phyloP scores from a whole-genome alignment of 2,888 invertebrate species.

The Trachelus stipa region DNA sequence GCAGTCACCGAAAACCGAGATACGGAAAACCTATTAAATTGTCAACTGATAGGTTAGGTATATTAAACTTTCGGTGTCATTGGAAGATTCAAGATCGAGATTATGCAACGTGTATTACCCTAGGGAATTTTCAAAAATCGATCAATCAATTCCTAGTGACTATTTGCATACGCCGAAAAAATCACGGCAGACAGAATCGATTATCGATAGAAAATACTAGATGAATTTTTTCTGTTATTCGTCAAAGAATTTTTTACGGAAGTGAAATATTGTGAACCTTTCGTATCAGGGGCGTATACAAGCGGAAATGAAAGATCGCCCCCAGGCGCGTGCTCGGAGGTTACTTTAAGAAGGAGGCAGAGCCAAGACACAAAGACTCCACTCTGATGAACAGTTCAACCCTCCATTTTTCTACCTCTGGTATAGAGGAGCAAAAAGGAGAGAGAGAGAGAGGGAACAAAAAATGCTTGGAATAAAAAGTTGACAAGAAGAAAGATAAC shows the following conservation, averaged over 20 bases:
- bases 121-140: not conserved
- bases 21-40: not conserved
- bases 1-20: not conserved
- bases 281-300: not conserved
- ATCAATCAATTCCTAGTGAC: not conserved
- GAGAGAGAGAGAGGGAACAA: not conserved
- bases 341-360: not conserved
- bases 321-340: not conserved
- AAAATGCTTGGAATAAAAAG: constrained; percentile 3
- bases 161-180: not conserved
- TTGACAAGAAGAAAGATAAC: constrained; percentile 10
- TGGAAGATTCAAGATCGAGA: too few relatives aligned
- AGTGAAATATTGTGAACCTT: not conserved
- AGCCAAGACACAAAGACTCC: not conserved
- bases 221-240: not conserved
- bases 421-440: not conserved
- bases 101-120: too few relatives aligned
- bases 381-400: not conserved
- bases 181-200: not conserved
- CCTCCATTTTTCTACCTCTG: not conserved
- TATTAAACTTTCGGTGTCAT: not conserved
- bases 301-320: not conserved
- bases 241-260: not conserved
- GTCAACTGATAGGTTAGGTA: not conserved
- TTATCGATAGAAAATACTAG: not conserved